Conservation (phyloP, 2,888 invertebrate genomes). For the Pilophorus perplexus region DNA sequence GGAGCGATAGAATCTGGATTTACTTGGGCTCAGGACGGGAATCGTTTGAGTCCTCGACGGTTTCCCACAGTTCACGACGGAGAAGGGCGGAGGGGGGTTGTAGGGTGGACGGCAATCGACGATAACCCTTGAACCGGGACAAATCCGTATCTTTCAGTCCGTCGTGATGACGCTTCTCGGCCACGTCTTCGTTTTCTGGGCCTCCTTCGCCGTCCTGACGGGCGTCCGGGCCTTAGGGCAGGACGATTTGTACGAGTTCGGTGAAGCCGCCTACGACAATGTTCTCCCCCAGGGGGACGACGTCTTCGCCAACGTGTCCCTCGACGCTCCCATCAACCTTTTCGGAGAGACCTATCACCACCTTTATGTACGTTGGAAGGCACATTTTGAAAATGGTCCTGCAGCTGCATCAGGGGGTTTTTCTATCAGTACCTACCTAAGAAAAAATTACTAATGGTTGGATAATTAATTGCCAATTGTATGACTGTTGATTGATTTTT, state of each 20-base stretch:
- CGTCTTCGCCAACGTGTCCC: slow-evolving; percentile 60
- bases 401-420: too few species aligned
- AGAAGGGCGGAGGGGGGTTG: background rate
- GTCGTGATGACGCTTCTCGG: slow-evolving; percentile 6
- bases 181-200: slow-evolving; percentile 4
- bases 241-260: slow-evolving; percentile 61
- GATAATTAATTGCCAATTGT: too few species aligned
- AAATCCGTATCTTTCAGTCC: slow-evolving; percentile 13
- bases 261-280: slow-evolving; percentile 56
- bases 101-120: background rate
- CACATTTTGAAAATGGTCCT: too few species aligned
- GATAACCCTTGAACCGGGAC: slow-evolving; percentile 22
- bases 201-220: background rate
- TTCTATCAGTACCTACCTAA: too few species aligned
- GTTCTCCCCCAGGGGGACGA: slow-evolving; percentile 58
- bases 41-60: too few species aligned
- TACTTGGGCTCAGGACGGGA: too few species aligned
- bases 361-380: slow-evolving; percentile 71
- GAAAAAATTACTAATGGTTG: too few species aligned
- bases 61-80: too few species aligned
- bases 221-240: slow-evolving; percentile 48
- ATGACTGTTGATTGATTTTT: too few species aligned
- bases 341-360: slow-evolving; percentile 72
- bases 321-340: slow-evolving; percentile 73
- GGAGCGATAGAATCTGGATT: too few species aligned